phyloP scores from a whole-genome alignment of 2,113 vertebrate species.

The Alces alces region DNA sequence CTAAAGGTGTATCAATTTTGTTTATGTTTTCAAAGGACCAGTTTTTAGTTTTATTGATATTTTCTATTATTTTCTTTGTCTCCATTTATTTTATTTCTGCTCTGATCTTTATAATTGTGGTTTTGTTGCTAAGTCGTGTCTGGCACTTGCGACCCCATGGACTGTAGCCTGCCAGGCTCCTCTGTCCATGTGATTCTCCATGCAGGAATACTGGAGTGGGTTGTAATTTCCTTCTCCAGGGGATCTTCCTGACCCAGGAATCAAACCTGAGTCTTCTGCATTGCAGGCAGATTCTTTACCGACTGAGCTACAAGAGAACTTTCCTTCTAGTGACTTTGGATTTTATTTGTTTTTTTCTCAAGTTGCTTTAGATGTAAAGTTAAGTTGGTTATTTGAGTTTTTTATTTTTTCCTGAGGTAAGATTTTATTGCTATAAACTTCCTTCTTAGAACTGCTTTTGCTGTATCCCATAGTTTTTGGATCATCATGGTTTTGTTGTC shows the following conservation, averaged over 20 bases:
- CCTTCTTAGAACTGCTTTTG: not conserved
- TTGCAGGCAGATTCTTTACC: not conserved
- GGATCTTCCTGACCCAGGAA: not conserved
- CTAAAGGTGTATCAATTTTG: not conserved
- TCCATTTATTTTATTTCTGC: not conserved
- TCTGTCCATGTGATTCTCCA: not conserved
- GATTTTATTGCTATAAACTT: not conserved
- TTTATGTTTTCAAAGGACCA: not conserved
- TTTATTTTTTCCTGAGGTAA: not conserved
- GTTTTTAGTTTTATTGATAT: not conserved
- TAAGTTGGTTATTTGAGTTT: not conserved
- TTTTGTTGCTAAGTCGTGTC: not conserved
- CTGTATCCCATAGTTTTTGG: not conserved
- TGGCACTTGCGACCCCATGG: not conserved
- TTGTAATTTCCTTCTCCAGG: not conserved
- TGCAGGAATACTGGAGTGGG: not conserved
- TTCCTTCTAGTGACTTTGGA: not conserved
- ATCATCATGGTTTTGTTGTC: not conserved
- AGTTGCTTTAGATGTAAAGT: not conserved
- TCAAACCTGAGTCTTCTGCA: not conserved
- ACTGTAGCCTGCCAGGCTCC: not conserved
- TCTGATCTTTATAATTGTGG: not conserved
- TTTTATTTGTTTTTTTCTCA: not conserved
- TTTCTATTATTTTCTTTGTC: not conserved
- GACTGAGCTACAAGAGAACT: not conserved